A percentile compares a stretch with the other conserved stretches of the same genome.
These are phyloP conservation scores for Tauraco erythrolophus DNA, from an alignment of 2,113 vertebrate genomes.

Conservation along the genomic window DNA sequence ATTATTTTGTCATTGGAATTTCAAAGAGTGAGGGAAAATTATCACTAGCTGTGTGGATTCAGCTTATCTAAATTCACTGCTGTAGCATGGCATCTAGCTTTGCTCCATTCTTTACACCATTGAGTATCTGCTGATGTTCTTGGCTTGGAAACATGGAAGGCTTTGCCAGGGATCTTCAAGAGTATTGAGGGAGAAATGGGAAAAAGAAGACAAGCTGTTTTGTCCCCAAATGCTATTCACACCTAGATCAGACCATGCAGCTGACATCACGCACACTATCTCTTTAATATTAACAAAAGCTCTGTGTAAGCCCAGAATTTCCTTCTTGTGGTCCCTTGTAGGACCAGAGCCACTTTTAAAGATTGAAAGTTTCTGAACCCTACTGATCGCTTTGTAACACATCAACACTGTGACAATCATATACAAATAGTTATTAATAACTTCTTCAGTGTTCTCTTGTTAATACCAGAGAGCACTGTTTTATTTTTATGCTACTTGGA, in stretches of 20 bases:
- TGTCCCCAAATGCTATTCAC: background rate
- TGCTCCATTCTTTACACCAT: background rate
- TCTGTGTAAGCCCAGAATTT: background rate
- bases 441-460: background rate
- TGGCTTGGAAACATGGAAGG: background rate
- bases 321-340: background rate
- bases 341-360: background rate
- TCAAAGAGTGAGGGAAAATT: background rate
- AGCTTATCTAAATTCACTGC: background rate
- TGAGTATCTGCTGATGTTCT: background rate
- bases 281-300: background rate
- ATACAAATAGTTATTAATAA: background rate
- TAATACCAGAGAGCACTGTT: background rate
- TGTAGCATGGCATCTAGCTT: background rate
- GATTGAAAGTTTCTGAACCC: background rate
- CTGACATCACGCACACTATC: background rate
- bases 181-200: background rate
- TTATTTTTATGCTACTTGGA: background rate
- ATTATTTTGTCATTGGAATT: background rate
- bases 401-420: accelerated
- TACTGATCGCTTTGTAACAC: background rate
- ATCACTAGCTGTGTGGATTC: background rate
- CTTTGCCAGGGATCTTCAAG: background rate
- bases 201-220: background rate
- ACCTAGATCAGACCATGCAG: background rate